Base-by-base conservation (phyloP, 2,797 vertebrate genomes). In the Microtus agrestis region DNA sequence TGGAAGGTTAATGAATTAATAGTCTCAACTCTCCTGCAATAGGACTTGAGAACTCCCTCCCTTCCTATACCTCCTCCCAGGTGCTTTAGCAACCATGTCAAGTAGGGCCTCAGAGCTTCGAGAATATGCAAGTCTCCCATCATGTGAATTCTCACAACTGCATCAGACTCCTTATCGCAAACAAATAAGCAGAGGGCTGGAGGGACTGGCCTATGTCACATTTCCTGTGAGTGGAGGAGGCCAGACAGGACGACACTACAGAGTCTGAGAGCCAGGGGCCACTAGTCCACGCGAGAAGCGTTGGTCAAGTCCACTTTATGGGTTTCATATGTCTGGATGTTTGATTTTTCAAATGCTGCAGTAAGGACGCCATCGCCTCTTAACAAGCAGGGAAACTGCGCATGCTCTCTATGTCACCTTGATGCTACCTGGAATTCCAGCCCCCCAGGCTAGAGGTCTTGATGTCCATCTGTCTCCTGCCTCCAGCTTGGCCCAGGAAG, bases 141-240 rank as follows among this genome's bases (percentile, higher is more conserved):
- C 13, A 43, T 43, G 21, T 29, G 34, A 54, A 8, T 54, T 40
- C 74, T 54, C 29, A 48, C 29, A 3, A 11, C 0, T 46, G 43
- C 29, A 27, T 61, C 34, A n/a, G 31, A 5, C 6, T 48, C 43
- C 23, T 89, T 34, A 27, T 31, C 3, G 25, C 59, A 80, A 77
- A 48, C 31, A 43, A 0, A 0, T 3, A 21, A 65, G 27, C 0
- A 4, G 91, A 69, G 31, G 25, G 8, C 15, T 43, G 23, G 37
- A 34, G 40, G 6, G 23, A 21, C 73, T 43, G 12, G 91, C 5
- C 34, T 9, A 0, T n/a, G 37, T 59, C 48, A 78, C 11, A 27
- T 13, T 40, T 14, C 43, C 10, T 21, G 2, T 48, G 43, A 21
- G 23, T 14, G 9, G 46, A 2, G 34, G 23, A 63, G 27, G n/a